Conservation (phyloP, 1,140 invertebrate genomes). For the Penaeus indicus region DNA sequence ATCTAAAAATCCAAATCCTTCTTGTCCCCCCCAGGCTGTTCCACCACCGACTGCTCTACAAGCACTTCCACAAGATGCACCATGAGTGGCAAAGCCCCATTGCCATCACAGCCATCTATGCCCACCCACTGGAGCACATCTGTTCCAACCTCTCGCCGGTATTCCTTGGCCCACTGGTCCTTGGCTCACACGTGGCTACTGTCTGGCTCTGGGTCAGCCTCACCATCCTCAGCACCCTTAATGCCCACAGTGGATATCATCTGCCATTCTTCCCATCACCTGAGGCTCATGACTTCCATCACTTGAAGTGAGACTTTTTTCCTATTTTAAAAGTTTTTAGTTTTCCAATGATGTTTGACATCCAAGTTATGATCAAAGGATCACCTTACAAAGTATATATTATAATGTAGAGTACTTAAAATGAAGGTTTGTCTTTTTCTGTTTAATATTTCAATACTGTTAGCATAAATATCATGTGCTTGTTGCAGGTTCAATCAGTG, state of each 20-base stretch:
- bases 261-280: slow-evolving; percentile 89
- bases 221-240: slow-evolving; percentile 84
- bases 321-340: neutral
- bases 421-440: no score
- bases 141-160: slow-evolving; percentile 86
- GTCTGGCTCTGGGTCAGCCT: slow-evolving; percentile 87
- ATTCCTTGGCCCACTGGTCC: slow-evolving; percentile 83
- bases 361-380: no score
- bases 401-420: no score
- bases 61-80: slow-evolving; percentile 88
- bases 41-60: slow-evolving; percentile 83
- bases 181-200: slow-evolving; percentile 86
- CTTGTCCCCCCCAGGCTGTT: slow-evolving; percentile 76
- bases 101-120: slow-evolving; percentile 86
- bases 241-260: slow-evolving; percentile 91
- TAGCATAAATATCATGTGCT: slow-evolving; percentile 13
- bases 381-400: no score
- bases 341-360: no score
- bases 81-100: slow-evolving; percentile 90
- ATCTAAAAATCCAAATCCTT: neutral
- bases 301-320: slow-evolving; percentile 79
- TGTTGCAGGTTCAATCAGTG: slow-evolving; percentile 84
- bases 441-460: no score
- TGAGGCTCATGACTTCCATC: slow-evolving; percentile 93
- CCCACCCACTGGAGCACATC: slow-evolving; percentile 89